Base-by-base conservation (phyloP, 2,888 invertebrate genomes). In the Allygus modestus region DNA sequence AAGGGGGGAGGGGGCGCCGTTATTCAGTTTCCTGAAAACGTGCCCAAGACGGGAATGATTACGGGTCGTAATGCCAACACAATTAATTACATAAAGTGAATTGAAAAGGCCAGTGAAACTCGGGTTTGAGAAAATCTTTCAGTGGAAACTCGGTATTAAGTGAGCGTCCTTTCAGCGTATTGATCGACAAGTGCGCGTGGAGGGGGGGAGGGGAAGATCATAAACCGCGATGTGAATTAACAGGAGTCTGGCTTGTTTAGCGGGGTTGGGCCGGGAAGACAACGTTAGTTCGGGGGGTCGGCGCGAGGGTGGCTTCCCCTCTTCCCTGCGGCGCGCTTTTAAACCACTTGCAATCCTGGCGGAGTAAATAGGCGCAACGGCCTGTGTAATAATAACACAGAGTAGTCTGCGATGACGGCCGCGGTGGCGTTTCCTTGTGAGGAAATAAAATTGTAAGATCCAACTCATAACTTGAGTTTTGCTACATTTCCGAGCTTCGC, bases 41-140 rank as follows among this genome's bases (percentile, higher is more conserved):
- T 77, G 71, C 46, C 75, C 75, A 46, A 77, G 75, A 77, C 41
- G 75, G 71, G 17, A n/a, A n/a, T n/a, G n/a, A 37, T 71, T 71
- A 31, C 37, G n/a, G 73, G 75, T 20, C 71, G 41, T 37, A 71
- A 71, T 41, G 41, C 71, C 28, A 51, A 51, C 75, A 73, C 73
- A 77, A 77, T 77, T 77, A 77, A 77, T 77, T 77, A 77, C 46
- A 77, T 77, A 77, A 77, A 77, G 75, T 46, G 71, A 71, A 71
- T 71, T 71, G 71, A 71, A 71, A 77, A 77, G 75, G 75, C 75
- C 46, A 77, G 75, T 77, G 75, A 77, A 46, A 77, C 46, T 23
- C 46, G 75, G 75, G 33, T 26, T 71, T 26, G 61, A 61, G 26
- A 33, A n/a, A 77, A 77, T 41, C 75, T 77, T 77, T 77, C 71